Evolutionary conservation across 2,797 vertebrate species (phyloP).

Genomic region (Scomberomorus guttatus): DNA sequence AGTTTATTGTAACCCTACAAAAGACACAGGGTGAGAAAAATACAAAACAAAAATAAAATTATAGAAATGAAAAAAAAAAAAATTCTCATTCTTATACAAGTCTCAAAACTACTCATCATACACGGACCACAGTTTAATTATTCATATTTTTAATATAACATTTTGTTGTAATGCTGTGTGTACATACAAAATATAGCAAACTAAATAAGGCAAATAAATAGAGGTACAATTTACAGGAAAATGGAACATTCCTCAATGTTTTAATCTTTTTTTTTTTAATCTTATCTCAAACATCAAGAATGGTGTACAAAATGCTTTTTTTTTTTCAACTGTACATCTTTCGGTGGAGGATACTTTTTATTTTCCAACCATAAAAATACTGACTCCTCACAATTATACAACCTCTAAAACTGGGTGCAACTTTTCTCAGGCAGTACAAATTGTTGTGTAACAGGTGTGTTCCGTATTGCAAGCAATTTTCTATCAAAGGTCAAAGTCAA

Average conservation of each 20-base stretch:
- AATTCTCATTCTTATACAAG: slow-evolving; percentile 76
- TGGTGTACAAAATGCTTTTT: slow-evolving; percentile 87
- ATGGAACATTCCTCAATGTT: slow-evolving; percentile 87
- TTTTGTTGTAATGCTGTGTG: slow-evolving; percentile 88
- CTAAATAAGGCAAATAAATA: slow-evolving; percentile 96
- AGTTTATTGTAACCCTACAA: slow-evolving; percentile 86
- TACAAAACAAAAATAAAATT: slow-evolving; percentile 71
- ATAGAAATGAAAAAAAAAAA: slow-evolving; percentile 64
- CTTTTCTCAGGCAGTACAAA: slow-evolving; percentile 74
- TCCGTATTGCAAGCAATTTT: slow-evolving; percentile 63
- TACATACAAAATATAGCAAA: slow-evolving; percentile 93
- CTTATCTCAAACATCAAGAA: slow-evolving; percentile 83
- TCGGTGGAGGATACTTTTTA: slow-evolving; percentile 75
- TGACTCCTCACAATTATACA: slow-evolving; percentile 79
- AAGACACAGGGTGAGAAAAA: slow-evolving; percentile 80
- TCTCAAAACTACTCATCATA: slow-evolving; percentile 81
- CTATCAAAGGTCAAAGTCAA: slow-evolving; percentile 50
- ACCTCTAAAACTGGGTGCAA: slow-evolving; percentile 80
- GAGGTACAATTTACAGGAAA: slow-evolving; percentile 92
- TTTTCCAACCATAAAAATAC: slow-evolving; percentile 81
- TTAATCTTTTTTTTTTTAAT: slow-evolving; percentile 65
- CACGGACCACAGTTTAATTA: slow-evolving; percentile 82
- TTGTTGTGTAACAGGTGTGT: slow-evolving; percentile 62
- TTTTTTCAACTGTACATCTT: slow-evolving; percentile 85
- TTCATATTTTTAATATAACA: slow-evolving; percentile 84